Percentiles rank a stretch among this genome's conserved stretches.
These are phyloP conservation scores for Mythimna pallens DNA, from an alignment of 2,888 invertebrate genomes.

Conservation along the genomic window DNA sequence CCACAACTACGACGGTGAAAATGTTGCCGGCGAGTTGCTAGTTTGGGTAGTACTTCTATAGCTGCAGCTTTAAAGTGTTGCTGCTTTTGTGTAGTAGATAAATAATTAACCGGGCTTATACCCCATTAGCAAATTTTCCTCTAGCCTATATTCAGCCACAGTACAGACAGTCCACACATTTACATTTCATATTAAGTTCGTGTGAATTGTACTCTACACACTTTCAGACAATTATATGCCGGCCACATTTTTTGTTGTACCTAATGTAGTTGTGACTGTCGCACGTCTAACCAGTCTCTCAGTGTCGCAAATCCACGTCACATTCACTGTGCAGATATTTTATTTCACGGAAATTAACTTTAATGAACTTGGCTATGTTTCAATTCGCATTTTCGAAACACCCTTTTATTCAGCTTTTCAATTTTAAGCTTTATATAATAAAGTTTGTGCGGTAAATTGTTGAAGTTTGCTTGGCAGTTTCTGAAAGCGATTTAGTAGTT, in stretches of 20 bases:
- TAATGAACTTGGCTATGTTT: slow-evolving; percentile 65
- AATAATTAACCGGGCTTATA: not conserved
- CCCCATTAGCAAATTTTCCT: not conserved
- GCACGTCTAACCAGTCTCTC: slow-evolving; percentile 11
- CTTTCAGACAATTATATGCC: not conserved
- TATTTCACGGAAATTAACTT: slow-evolving; percentile 65
- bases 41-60: not conserved
- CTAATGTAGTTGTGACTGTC: not conserved
- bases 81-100: no score
- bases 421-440: slow-evolving; percentile 56
- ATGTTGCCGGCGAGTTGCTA: not conserved
- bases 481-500: slow-evolving; percentile 34
- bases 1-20: not conserved
- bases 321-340: slow-evolving; percentile 56
- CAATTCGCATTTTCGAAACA: slow-evolving; percentile 60
- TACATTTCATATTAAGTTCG: no score
- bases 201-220: no score
- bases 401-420: slow-evolving; percentile 48
- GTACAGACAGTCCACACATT: not conserved
- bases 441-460: slow-evolving; percentile 25
- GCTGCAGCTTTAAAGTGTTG: not conserved
- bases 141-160: not conserved
- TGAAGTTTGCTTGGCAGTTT: slow-evolving; percentile 32
- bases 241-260: not conserved
- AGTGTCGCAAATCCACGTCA: slow-evolving; percentile 66